These are phyloP conservation scores for Magallana ariakensis DNA, from an alignment of 1,140 invertebrate genomes.

Conservation along the genomic window DNA sequence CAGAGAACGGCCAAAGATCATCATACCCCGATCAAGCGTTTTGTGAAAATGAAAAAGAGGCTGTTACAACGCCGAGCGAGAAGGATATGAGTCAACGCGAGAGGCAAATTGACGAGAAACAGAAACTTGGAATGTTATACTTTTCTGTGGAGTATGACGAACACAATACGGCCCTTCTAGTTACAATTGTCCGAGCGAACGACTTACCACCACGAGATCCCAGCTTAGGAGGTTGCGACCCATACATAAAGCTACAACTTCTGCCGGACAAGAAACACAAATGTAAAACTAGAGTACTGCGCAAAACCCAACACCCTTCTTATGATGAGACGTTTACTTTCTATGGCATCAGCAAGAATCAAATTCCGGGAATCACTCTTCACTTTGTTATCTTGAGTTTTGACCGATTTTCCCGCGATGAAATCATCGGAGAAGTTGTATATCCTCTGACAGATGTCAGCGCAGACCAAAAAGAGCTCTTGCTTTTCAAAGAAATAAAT, in stretches of 20 bases:
- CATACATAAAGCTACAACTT: conserved; percentile 92
- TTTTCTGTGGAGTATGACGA: conserved; percentile 88
- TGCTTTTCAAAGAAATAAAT: conserved; percentile 74
- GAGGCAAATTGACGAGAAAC: conserved; percentile 61
- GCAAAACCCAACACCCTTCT: conserved; percentile 91
- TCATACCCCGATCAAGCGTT: conserved; percentile 65
- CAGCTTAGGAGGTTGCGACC: conserved; percentile 88
- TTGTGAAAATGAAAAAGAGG: conserved; percentile 81
- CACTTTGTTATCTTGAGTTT: conserved; percentile 93
- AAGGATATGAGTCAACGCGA: conserved; percentile 64
- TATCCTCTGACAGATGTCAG: conserved; percentile 82
- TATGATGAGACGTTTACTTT: conserved; percentile 95
- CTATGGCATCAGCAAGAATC: conserved; percentile 86
- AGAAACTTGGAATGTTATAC: conserved; percentile 89
- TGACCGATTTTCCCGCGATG: conserved; percentile 93
- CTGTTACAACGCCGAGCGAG: conserved; percentile 67
- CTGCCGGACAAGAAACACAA: conserved; percentile 92
- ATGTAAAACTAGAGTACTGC: conserved; percentile 90
- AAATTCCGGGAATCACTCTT: conserved; percentile 86
- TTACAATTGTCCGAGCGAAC: conserved; percentile 89
- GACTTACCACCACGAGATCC: conserved; percentile 74
- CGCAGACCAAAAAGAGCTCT: conserved; percentile 70
- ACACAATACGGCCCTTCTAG: conserved; percentile 93
- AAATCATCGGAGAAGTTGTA: conserved; percentile 89
- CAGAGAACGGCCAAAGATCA: conserved; percentile 61